Base-by-base conservation (phyloP, 64 coral and sea anemone species). In the Pocillopora damicornis region DNA sequence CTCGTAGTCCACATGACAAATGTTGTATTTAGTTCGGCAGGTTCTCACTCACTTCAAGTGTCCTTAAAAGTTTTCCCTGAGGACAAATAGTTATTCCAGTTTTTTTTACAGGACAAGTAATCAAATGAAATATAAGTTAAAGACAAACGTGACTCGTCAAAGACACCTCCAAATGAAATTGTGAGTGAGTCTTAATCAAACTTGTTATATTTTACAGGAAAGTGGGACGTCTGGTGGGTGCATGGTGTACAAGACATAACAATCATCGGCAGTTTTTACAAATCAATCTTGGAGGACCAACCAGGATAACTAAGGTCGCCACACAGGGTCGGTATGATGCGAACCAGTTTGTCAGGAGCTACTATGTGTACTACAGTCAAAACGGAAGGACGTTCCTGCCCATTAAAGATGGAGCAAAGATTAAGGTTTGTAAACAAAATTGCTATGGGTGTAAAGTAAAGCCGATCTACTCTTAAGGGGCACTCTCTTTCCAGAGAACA, bases 341-440 rank as follows among this genome's bases (percentile, higher is more conserved):
- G 1, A 65, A 63, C n/a, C 90, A 92, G 76, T 92, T 84, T 84
- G 90, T 92, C 63, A 92, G 25, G 56, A 76, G n/a, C 17, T 92
- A 87, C 45, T 69, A 87, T 23, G 20, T 92, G 12, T 77, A 61
- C 25, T 87, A 92, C 75, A 87, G 90, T 60, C 75, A 64, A 15
- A 91, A 91, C 63, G 83, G 90, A 71, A 87, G 83, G 37, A 79
- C 60, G 58, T 92, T 92, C 83, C 22, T 79, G 11, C 76, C 84
- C 22, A 37, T 92, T 65, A 84, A 86, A 14, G 90, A 92, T 14
- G 90, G 90, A 59, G 67, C 45, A 61, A 86, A 57, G 61, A 71
- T 87, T 23, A 92, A 87, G 90, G 90, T 92, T 85, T 72, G 81
- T 73, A 23, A 71, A 71, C n/a, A 4, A 71, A 18, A 26, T 20